These are phyloP conservation scores for Verasper variegatus DNA, from an alignment of 2,113 vertebrate species.

Conservation along the genomic window DNA sequence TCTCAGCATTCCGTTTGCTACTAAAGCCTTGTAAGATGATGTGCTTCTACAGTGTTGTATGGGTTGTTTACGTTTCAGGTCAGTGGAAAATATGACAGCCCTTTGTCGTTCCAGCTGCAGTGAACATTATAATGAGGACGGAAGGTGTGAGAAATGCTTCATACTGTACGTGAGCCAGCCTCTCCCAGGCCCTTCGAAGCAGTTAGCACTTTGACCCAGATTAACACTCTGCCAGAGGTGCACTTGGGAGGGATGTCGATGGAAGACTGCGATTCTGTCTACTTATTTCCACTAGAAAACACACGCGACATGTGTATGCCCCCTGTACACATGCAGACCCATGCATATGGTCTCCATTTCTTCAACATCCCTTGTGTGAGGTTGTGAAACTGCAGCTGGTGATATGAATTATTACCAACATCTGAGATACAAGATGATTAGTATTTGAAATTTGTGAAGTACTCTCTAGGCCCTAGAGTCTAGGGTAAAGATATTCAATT, in stretches of 20 bases:
- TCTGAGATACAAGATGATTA: slow-evolving; percentile 46
- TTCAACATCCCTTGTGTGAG: slow-evolving; percentile 24
- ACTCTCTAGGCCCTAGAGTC: slow-evolving; percentile 1
- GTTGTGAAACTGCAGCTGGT: slow-evolving; percentile 8
- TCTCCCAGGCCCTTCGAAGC: slow-evolving; percentile 69
- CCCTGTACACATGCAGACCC: slow-evolving; percentile 19
- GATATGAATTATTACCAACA: slow-evolving; percentile 39
- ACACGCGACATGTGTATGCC: slow-evolving; percentile 30
- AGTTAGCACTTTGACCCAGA: slow-evolving; percentile 82
- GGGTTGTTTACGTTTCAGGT: slow-evolving; percentile 53
- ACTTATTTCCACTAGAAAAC: slow-evolving; percentile 51
- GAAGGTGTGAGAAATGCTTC: slow-evolving; percentile 61
- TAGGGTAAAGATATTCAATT: slow-evolving; percentile 53
- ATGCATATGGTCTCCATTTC: slow-evolving; percentile 27
- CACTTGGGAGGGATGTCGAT: slow-evolving; percentile 59
- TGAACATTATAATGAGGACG: slow-evolving; percentile 57
- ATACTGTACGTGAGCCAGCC: slow-evolving; percentile 41
- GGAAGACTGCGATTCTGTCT: slow-evolving; percentile 41
- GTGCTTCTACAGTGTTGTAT: background rate
- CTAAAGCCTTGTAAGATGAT: background rate
- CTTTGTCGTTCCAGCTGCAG: slow-evolving; percentile 34
- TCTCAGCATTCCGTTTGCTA: background rate
- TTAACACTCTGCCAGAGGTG: slow-evolving; percentile 68
- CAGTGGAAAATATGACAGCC: slow-evolving; percentile 31
- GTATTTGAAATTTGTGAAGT: slow-evolving; percentile 30